phyloP scores from a whole-genome alignment of 2,797 vertebrate species.

The Poecilia gillii region DNA sequence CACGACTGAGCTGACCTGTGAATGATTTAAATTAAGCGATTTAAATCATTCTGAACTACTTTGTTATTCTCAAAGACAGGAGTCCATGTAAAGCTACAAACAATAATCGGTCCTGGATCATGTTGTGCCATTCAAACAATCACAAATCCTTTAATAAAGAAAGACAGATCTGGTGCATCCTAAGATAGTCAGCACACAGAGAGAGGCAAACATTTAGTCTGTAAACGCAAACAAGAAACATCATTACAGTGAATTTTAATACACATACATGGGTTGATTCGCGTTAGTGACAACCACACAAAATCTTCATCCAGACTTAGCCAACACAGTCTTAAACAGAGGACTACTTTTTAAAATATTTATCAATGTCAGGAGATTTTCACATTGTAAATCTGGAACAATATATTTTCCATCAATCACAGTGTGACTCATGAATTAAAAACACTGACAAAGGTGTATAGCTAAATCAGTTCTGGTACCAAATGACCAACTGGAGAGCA shows the following conservation, averaged over 20 bases:
- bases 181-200: neutral
- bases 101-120: neutral
- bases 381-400: neutral
- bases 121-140: neutral
- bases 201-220: neutral
- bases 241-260: neutral
- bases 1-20: slow-evolving; percentile 12
- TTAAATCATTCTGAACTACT: neutral
- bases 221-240: neutral
- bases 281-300: neutral
- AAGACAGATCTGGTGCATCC: neutral
- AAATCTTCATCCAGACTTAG: neutral
- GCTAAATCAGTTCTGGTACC: neutral
- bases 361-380: neutral
- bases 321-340: neutral
- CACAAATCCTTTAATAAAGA: neutral
- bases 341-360: neutral
- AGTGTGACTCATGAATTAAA: neutral
- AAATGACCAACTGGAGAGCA: neutral
- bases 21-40: neutral
- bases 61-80: neutral
- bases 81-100: neutral
- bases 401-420: neutral
- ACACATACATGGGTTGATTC: neutral
- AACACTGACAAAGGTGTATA: neutral